Percentiles rank a stretch among this genome's conserved stretches.
Conservation (phyloP, 1,140 invertebrate genomes). For the Eriocheir sinensis region DNA sequence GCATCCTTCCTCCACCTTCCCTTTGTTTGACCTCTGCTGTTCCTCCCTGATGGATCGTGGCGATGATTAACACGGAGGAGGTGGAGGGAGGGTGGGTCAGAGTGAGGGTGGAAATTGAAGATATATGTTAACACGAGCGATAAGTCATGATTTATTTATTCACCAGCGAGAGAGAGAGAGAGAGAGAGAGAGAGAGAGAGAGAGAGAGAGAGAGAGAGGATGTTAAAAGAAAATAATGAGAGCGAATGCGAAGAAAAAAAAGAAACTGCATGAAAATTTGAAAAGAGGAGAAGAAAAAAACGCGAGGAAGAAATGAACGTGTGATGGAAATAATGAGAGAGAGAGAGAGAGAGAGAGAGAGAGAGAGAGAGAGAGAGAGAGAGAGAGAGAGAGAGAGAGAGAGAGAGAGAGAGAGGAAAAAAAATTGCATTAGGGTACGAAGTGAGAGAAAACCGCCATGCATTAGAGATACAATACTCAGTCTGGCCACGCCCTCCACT, state of each 20-base stretch:
- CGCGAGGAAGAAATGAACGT: too few relatives aligned
- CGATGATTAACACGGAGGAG: not conserved
- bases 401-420: slow-evolving; percentile 2
- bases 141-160: too few relatives aligned
- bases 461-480: slow-evolving; percentile 6
- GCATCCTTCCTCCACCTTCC: not conserved
- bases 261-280: too few relatives aligned
- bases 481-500: not conserved
- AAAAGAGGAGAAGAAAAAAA: too few relatives aligned
- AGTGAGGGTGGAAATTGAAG: not conserved
- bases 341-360: not conserved
- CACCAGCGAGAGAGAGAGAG: too few relatives aligned
- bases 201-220: slow-evolving; percentile 22
- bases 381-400: slow-evolving; percentile 21
- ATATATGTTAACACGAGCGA: slow-evolving; percentile 5
- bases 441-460: not conserved
- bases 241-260: too few relatives aligned
- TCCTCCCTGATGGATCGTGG: slow-evolving; percentile 11
- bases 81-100: not conserved
- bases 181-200: not conserved
- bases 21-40: slow-evolving; percentile 3
- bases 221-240: too few relatives aligned
- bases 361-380: slow-evolving; percentile 5
- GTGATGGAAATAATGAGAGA: too few relatives aligned
- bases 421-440: slow-evolving; percentile 15